Evolutionary conservation across 2,113 vertebrate genomes (phyloP).

Genomic region (Cnemophilus loriae): DNA sequence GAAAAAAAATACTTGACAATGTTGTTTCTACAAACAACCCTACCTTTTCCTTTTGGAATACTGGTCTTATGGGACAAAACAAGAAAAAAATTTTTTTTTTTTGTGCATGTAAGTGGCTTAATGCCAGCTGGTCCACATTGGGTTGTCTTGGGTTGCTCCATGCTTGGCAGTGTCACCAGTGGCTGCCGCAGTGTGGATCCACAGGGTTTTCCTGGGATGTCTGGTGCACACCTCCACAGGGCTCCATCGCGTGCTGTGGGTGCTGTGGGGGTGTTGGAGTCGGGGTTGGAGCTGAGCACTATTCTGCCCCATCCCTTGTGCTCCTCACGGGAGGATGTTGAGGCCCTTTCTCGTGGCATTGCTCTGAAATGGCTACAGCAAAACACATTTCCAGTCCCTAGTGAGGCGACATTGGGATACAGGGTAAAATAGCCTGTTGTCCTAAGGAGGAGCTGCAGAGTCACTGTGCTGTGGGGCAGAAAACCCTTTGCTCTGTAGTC

Average conservation of each 20-base stretch:
- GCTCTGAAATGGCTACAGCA: not conserved
- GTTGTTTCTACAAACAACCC: not conserved
- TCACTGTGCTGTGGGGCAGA: not conserved
- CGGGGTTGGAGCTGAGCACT: not conserved
- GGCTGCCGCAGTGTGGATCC: not conserved
- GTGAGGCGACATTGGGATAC: fast-evolving
- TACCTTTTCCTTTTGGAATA: not conserved
- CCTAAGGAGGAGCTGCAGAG: not conserved
- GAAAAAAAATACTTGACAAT: not conserved
- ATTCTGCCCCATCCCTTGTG: not conserved
- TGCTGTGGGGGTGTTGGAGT: not conserved
- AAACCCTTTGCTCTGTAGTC: not conserved
- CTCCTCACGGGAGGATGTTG: not conserved
- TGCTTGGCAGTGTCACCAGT: not conserved
- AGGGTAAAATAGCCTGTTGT: not conserved
- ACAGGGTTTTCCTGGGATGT: not conserved
- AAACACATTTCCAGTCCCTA: not conserved
- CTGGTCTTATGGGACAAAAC: not conserved
- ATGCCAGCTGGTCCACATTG: not conserved
- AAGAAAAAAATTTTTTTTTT: not conserved
- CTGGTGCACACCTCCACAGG: fast-evolving
- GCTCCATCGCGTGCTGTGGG: fast-evolving
- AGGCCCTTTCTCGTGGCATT: not conserved
- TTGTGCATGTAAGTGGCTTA: not conserved
- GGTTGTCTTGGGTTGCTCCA: not conserved